These are phyloP conservation scores for Anticlea derivata DNA, from an alignment of 2,888 invertebrate genomes.

Conservation along the genomic window DNA sequence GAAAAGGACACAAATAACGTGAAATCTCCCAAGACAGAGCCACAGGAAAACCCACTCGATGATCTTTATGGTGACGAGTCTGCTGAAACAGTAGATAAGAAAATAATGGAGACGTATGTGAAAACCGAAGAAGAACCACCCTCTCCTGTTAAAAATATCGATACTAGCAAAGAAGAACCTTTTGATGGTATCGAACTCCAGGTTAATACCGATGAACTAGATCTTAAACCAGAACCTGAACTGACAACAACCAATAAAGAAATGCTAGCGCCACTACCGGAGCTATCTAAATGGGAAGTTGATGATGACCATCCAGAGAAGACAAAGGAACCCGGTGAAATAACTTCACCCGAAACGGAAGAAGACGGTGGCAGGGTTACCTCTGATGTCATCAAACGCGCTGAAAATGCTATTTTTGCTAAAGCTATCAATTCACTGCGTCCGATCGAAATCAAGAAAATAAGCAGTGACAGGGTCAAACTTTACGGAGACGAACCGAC, in stretches of 20 bases:
- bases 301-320: slow-evolving; percentile 82
- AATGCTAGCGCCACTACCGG: slow-evolving; percentile 89
- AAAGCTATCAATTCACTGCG: slow-evolving; percentile 93
- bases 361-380: slow-evolving; percentile 88
- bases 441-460: slow-evolving; percentile 90
- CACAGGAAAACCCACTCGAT: slow-evolving; percentile 46
- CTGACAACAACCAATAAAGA: slow-evolving; percentile 70
- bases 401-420: slow-evolving; percentile 96
- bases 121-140: slow-evolving; percentile 64
- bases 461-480: slow-evolving; percentile 87
- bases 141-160: slow-evolving; percentile 51
- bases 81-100: slow-evolving; percentile 80
- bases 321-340: slow-evolving; percentile 73
- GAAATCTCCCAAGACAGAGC: slow-evolving; percentile 38
- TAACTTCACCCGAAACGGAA: slow-evolving; percentile 73
- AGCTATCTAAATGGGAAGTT: slow-evolving; percentile 95
- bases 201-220: slow-evolving; percentile 80
- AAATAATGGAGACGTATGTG: slow-evolving; percentile 83
- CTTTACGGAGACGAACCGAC: slow-evolving; percentile 83
- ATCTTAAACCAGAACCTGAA: slow-evolving; percentile 80
- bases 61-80: slow-evolving; percentile 83
- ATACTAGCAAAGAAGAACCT: slow-evolving; percentile 76
- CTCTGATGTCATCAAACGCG: slow-evolving; percentile 94
- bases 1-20: slow-evolving; percentile 38
- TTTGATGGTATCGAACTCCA: slow-evolving; percentile 85